Evolutionary conservation across 92 coral and sea anemone genomes (phyloP).

Genomic region (Siderastrea siderea): DNA sequence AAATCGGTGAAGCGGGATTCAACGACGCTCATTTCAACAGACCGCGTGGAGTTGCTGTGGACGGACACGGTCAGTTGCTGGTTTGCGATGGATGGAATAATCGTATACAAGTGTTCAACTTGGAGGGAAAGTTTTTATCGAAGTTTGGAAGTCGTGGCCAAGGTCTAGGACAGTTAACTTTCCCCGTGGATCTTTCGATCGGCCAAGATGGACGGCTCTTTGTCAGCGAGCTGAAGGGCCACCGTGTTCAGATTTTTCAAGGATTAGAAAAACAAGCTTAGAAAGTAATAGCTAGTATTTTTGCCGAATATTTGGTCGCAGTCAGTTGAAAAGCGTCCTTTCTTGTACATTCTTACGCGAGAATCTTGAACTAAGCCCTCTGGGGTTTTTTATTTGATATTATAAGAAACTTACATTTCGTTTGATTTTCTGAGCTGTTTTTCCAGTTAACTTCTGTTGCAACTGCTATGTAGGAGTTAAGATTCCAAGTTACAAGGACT

Average conservation of each 20-base stretch:
- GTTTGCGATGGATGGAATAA: slow-evolving; percentile 65
- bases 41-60: slow-evolving; percentile 62
- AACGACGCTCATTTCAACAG: slow-evolving; percentile 44
- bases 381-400: neutral
- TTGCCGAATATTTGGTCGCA: slow-evolving; percentile 1
- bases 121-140: slow-evolving; percentile 43
- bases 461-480: neutral
- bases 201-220: slow-evolving; percentile 51
- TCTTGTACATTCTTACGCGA: slow-evolving; percentile 23
- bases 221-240: slow-evolving; percentile 51
- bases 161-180: slow-evolving; percentile 47
- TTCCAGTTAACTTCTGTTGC: neutral
- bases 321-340: slow-evolving; percentile 7
- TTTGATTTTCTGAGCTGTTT: neutral
- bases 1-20: slow-evolving; percentile 38
- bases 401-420: neutral
- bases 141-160: slow-evolving; percentile 65
- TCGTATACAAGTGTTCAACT: slow-evolving; percentile 52
- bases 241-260: slow-evolving; percentile 64
- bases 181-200: slow-evolving; percentile 50
- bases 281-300: slow-evolving; percentile 17
- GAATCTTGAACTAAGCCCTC: neutral
- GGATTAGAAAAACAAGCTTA: slow-evolving; percentile 26
- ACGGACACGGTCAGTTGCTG: slow-evolving; percentile 35
- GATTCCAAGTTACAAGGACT: neutral